Conservation (phyloP, 2,113 vertebrate species). For the Brachypteracias leptosomus region DNA sequence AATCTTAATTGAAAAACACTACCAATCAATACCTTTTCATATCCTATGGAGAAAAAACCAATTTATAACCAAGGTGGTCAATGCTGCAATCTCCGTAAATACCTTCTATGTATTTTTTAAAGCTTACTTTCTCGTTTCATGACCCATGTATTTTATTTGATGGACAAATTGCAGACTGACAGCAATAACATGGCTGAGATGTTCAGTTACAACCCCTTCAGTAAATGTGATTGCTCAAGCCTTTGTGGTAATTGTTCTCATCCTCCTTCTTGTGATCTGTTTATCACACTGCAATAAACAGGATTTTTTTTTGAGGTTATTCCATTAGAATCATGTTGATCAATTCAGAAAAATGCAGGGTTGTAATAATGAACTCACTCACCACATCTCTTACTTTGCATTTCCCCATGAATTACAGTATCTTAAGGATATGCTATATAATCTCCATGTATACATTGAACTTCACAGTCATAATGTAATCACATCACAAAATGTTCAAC, state of each 20-base stretch:
- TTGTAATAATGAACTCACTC: constrained; percentile 42
- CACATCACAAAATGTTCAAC: constrained; percentile 3
- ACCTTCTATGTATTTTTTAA: constrained; percentile 49
- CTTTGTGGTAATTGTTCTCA: constrained; percentile 10
- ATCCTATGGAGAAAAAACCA: not conserved
- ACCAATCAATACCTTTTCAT: constrained; percentile 29
- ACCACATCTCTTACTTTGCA: not conserved
- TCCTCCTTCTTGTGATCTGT: not conserved
- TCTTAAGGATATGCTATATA: not conserved
- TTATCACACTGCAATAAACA: constrained; percentile 36
- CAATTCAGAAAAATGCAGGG: constrained; percentile 14
- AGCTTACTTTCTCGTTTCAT: constrained; percentile 42
- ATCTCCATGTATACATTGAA: not conserved
- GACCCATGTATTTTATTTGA: constrained; percentile 62
- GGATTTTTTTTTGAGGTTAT: constrained; percentile 17
- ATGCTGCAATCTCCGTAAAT: not conserved
- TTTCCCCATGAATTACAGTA: constrained; percentile 45
- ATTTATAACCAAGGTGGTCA: constrained; percentile 6
- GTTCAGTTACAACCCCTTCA: constrained; percentile 33
- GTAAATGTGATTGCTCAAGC: constrained; percentile 17
- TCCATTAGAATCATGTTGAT: constrained; percentile 21
- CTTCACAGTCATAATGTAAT: not conserved
- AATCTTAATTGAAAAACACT: constrained; percentile 20
- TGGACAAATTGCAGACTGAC: constrained; percentile 38
- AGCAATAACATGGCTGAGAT: constrained; percentile 35